phyloP scores from a whole-genome alignment of 2,888 invertebrate genomes.

The Dicyrtoma fusca region DNA sequence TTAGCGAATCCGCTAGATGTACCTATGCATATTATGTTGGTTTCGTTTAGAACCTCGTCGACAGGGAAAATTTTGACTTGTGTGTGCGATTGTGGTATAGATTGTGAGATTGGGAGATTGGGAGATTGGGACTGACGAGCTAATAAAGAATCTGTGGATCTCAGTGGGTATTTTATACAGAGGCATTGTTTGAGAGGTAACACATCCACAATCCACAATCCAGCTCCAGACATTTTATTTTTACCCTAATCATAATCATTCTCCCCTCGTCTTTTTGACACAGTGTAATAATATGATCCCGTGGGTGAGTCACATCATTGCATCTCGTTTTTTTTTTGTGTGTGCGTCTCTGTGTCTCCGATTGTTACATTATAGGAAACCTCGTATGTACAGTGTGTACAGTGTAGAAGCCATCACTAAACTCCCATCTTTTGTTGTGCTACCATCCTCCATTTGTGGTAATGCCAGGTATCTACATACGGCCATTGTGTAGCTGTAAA shows the following conservation, averaged over 20 bases:
- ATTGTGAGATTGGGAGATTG: no score
- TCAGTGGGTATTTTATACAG: no score
- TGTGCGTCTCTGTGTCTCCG: not conserved
- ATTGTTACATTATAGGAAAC: constrained; percentile 2
- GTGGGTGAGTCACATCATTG: constrained; percentile 36
- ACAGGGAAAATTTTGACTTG: no score
- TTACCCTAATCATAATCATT: constrained; percentile 42
- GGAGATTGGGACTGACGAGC: no score
- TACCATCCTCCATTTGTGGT: not conserved
- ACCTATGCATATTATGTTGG: no score
- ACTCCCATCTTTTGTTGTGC: not conserved
- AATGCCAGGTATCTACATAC: not conserved
- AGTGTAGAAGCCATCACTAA: not conserved
- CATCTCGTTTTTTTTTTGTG: constrained; percentile 18
- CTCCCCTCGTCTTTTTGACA: constrained; percentile 34
- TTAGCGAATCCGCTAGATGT: no score
- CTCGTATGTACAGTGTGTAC: not conserved
- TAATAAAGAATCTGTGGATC: no score
- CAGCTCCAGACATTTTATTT: constrained; percentile 29
- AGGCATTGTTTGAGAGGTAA: constrained; percentile 1
- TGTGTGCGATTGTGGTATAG: no score
- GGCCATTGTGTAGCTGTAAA: not conserved
- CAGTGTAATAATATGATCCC: constrained; percentile 39
- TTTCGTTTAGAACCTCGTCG: no score
- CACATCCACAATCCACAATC: not conserved